phyloP scores from a whole-genome alignment of 2,888 invertebrate genomes.

The Lumbricus terrestris region DNA sequence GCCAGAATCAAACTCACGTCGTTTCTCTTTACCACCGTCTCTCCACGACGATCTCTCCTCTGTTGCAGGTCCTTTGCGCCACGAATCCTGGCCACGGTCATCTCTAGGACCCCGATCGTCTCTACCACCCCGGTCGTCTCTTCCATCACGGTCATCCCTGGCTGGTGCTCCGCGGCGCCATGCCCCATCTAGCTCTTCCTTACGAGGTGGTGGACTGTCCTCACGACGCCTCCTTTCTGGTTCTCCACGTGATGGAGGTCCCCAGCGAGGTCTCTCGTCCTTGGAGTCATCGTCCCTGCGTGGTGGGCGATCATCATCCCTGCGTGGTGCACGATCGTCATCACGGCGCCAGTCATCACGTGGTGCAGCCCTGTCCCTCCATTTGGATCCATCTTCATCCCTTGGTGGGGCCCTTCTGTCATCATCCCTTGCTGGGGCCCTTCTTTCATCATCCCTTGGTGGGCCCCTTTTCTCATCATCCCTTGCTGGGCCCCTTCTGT shows the following conservation, averaged over 20 bases:
- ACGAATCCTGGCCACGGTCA: constrained; percentile 26
- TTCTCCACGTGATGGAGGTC: constrained; percentile 15
- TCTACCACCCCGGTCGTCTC: constrained; percentile 25
- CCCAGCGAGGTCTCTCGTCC: background rate
- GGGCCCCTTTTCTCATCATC: constrained; percentile 27
- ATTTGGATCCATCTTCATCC: constrained; percentile 12
- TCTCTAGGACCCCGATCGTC: constrained; percentile 32
- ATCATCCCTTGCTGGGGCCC: constrained; percentile 14
- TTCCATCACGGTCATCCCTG: constrained; percentile 26
- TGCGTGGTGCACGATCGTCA: constrained; percentile 28
- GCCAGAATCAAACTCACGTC: constrained; percentile 6
- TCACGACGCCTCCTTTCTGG: background rate
- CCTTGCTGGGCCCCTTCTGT: constrained; percentile 16
- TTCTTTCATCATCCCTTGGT: no score
- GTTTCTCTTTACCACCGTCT: background rate
- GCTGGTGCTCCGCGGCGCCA: constrained; percentile 15
- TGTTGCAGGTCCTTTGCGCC: background rate
- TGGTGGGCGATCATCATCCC: constrained; percentile 28
- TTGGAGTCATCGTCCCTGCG: background rate
- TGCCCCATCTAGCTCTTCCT: constrained; percentile 10
- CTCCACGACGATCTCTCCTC: background rate
- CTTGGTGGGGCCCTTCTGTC: background rate
- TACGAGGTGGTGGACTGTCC: constrained; percentile 19
- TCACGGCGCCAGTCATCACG: constrained; percentile 22
- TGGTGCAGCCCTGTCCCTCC: constrained; percentile 19